Conservation (phyloP, 2,888 invertebrate species). For the Folsomia manolachei region DNA sequence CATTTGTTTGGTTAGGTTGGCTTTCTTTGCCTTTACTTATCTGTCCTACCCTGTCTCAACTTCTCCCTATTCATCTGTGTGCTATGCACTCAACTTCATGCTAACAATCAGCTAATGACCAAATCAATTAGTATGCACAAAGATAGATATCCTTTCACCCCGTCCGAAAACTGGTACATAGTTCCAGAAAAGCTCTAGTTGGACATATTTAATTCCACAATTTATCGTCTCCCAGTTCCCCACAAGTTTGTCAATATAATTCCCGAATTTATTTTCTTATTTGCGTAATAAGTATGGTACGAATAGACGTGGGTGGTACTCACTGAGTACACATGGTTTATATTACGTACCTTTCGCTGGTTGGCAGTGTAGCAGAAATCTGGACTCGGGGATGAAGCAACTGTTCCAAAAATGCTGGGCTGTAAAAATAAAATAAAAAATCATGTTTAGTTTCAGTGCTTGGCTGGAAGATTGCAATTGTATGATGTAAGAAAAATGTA, state of each 20-base stretch:
- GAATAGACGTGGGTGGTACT: neutral
- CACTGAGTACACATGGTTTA: neutral
- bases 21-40: neutral
- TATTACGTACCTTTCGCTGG: constrained; percentile 46
- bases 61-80: neutral
- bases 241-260: neutral
- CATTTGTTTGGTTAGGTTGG: neutral
- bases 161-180: neutral
- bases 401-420: constrained; percentile 50
- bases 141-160: neutral
- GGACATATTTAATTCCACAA: neutral
- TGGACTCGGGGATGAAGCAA: constrained; percentile 45
- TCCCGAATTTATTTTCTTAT: neutral
- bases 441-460: too few relatives aligned
- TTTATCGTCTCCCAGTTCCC: neutral
- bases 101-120: constrained; percentile 2
- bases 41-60: neutral
- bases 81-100: neutral
- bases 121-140: neutral
- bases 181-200: neutral
- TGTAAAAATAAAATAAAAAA: constrained; percentile 32
- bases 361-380: constrained; percentile 40
- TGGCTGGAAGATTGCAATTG: neutral
- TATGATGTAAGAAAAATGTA: too few relatives aligned
- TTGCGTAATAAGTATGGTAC: neutral